phyloP scores from a whole-genome alignment of 2,797 vertebrate genomes.

The Balearica regulorum region DNA sequence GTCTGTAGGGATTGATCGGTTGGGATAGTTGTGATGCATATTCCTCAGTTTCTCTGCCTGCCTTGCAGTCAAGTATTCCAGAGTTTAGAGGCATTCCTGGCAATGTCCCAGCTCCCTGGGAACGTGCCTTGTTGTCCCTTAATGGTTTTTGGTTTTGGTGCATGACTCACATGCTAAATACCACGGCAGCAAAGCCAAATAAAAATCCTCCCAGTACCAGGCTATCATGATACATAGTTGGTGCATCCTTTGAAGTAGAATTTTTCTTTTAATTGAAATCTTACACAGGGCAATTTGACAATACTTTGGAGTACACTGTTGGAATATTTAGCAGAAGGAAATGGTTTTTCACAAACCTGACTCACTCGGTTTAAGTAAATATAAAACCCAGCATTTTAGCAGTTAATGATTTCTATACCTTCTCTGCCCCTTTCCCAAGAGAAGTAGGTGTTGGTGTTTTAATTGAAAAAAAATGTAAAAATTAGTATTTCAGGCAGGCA shows the following conservation, averaged over 20 bases:
- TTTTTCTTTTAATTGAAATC: background rate
- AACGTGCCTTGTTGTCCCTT: background rate
- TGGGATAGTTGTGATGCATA: background rate
- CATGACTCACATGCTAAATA: background rate
- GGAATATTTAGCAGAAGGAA: slow-evolving; percentile 17
- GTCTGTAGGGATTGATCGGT: background rate
- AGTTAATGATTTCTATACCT: background rate
- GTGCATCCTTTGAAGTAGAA: background rate
- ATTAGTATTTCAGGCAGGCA: background rate
- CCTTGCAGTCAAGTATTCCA: background rate
- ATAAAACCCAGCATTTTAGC: background rate
- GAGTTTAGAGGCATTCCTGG: background rate
- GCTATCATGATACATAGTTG: background rate
- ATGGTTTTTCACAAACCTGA: background rate
- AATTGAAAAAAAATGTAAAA: background rate
- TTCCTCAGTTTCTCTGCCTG: background rate
- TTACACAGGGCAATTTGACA: background rate
- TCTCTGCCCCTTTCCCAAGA: background rate
- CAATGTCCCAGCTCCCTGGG: background rate
- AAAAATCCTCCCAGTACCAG: background rate
- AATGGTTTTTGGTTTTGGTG: background rate
- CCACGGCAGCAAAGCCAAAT: background rate
- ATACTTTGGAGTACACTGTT: background rate
- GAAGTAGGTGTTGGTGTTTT: background rate
- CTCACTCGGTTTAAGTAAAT: background rate